Base-by-base conservation (phyloP, 2,797 vertebrate species). In the Pipistrellus nathusii region DNA sequence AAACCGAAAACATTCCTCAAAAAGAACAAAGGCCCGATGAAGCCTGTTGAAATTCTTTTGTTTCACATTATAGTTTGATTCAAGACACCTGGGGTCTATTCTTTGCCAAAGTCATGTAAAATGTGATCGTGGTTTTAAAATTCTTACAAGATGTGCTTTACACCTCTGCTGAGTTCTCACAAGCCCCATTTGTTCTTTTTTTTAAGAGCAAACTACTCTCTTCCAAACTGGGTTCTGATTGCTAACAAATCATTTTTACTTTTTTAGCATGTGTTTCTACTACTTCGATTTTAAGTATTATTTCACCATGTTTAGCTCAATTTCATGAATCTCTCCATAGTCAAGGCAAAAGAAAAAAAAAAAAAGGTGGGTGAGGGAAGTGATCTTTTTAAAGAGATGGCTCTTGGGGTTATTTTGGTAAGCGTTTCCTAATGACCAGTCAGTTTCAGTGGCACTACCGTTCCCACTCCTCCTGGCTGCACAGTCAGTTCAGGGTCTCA, bases 31-130 rank as follows among this genome's bases (percentile, higher is more conserved):
- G 57, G 6, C 85, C 88, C 76, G 93, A 80, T 23, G 55, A 88
- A 93, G 75, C 41, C 53, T 23, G 69, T 12, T 93, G 94, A 92
- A 96, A 95, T 90, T 78, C 80, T 90, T 94, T 94, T 69, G 0
- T 0, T 92, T 96, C 81, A 69, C n/a, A 86, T 75, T 77, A 93
- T 18, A 59, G 44, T 95, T 96, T 97, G 96, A 97, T 95, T 96
- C 82, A 94, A 93, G 97, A 93, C 93, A 97, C 96, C 93, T 94
- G 91, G 91, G 73, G 23, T 85, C 80, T 80, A 93, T 69, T 76
- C 30, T 2, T 17, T 6, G 55, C 96, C 93, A 96, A 95, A 92
- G 17, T 15, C 68, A 94, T 35, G 53, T 35, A 91, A 90, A 91
- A 93, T 64, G 57, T 0, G 23, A 30, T 55, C 44, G 68, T 86